Base-by-base conservation (phyloP, 2,797 vertebrate genomes). In the Buphagus erythrorhynchus region DNA sequence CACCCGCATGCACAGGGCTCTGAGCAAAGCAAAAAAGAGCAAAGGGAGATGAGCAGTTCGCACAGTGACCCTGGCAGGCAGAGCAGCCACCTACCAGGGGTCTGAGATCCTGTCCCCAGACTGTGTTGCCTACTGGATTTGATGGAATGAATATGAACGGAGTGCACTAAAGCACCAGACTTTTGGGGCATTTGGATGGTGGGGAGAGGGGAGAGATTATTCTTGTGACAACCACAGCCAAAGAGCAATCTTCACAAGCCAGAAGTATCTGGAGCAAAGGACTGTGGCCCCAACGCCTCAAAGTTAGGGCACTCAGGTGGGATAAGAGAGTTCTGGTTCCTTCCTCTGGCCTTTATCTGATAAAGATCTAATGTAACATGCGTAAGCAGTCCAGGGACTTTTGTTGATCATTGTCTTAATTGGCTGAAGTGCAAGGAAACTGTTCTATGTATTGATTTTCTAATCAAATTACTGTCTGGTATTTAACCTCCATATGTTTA, bases 401-500 rank as follows among this genome's bases (percentile, higher is more conserved):
- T 43, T 49, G 68, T 58, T 90, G 87, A 49, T 91, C 75, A 88
- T 80, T 86, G 52, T 54, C 93, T 86, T 93, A 95, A 95, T 72
- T 91, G 90, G 88, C 65, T 80, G 40, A 93, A 95, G 68, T 83
- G 91, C 67, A 89, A 93, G 75, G 72, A 80, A 94, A 46, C 65
- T 94, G 75, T 71, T 86, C 68, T 77, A 71, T 57, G 49, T 83
- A 95, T 91, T 83, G 93, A 94, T 94, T 97, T 95, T 80, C 65
- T 91, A 91, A 95, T 92, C 36, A 93, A 91, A 90, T 95, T 83
- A 83, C 62, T 49, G 57, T 40, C 85, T 86, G 31, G 7, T 90
- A 80, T 95, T 95, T 77, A 86, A 49, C 73, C 61, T 95, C 45
- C 61, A 40, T 82, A 87, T 83, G 79, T 77, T 93, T 91, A 74